Base-by-base conservation (phyloP, 2,888 invertebrate species). In the Apoda limacodes region DNA sequence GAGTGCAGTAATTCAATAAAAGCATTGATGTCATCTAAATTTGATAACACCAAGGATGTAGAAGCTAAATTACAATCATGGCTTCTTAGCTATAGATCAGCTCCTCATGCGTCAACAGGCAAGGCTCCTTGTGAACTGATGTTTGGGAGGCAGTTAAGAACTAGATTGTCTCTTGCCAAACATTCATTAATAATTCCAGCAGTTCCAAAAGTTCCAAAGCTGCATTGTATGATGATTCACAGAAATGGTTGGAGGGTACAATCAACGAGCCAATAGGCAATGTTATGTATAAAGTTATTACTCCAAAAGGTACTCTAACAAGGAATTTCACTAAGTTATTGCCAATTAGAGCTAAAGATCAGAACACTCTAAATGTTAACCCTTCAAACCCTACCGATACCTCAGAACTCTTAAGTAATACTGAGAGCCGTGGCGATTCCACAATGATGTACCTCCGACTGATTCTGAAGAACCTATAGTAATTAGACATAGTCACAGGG, bases 21-120 rank as follows among this genome's bases (percentile, higher is more conserved):
- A 17, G 17, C 17, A 17, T 7, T 17, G 5, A 17, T 6, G 7
- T 17, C 17, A 17, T 5, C 17, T 7, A 6, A 7, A 6, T 5
- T 7, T 17, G 17, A 17, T 17, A 17, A 17, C 7, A 17, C 17
- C 5, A 7, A 17, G 5, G 7, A 17, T 17, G 5, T 17, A 17
- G 17, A 17, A 6, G 5, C 17, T 17, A 17, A 17, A 7, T 17
- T 17, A 17, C 17, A 17, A 17, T 5, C 17, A 7, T 17, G 17
- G 17, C 17, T 17, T 17, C 17, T 17, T 17, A 17, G 17, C 7
- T 17, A 17, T 17, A 17, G 30, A 9, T 24, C 30, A 12, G 22
- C 30, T 10, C 30, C 30, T 14, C 12, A 30, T 30, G 24, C 19
- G 9, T 13, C 24, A 15, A 30, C 30, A 15, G 23, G 24, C 15